These are phyloP conservation scores for Malthinus seriepunctatus DNA, from an alignment of 2,888 invertebrate species.

Conservation along the genomic window DNA sequence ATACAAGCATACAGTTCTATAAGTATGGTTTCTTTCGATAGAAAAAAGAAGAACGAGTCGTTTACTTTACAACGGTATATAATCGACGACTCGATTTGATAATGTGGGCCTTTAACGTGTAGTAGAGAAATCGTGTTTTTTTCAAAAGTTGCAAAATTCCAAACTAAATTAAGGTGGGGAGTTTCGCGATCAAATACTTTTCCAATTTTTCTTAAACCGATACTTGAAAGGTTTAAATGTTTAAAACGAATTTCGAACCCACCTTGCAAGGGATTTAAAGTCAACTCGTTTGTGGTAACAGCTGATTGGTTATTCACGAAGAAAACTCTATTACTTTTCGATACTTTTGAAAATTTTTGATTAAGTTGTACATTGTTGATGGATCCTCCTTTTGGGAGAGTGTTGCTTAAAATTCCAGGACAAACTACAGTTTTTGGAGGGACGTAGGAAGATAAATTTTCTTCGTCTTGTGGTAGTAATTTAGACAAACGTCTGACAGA, in stretches of 20 bases:
- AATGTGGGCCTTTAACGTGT: conserved; percentile 1
- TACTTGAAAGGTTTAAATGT: conserved; percentile 14
- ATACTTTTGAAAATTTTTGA: too few relatives aligned
- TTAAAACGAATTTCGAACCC: conserved; percentile 28
- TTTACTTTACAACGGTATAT: conserved; percentile 19
- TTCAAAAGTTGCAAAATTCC: conserved; percentile 27
- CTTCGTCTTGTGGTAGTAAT: too few relatives aligned
- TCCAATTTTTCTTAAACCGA: conserved; percentile 8
- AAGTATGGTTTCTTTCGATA: conserved; percentile 8
- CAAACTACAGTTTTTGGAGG: conserved; percentile 14
- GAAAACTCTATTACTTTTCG: too few relatives aligned
- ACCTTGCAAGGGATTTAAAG: conserved; percentile 10
- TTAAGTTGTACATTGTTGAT: too few relatives aligned
- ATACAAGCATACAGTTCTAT: conserved; percentile 19
- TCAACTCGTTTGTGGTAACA: neutral
- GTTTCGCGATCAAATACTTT: conserved; percentile 7
- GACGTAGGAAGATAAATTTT: too few relatives aligned
- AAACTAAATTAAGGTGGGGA: conserved; percentile 16
- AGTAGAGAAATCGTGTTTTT: conserved; percentile 12
- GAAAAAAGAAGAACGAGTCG: conserved; percentile 18
- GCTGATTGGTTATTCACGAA: too few relatives aligned
- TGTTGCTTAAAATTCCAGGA: conserved; percentile 12
- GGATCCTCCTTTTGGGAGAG: neutral
- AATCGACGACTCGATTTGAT: conserved; percentile 15
- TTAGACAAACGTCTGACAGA: too few relatives aligned